A percentile compares a stretch with the other conserved stretches of the same genome.
These are phyloP conservation scores for Corvus cornix DNA, from an alignment of 2,113 vertebrate species.

Conservation along the genomic window DNA sequence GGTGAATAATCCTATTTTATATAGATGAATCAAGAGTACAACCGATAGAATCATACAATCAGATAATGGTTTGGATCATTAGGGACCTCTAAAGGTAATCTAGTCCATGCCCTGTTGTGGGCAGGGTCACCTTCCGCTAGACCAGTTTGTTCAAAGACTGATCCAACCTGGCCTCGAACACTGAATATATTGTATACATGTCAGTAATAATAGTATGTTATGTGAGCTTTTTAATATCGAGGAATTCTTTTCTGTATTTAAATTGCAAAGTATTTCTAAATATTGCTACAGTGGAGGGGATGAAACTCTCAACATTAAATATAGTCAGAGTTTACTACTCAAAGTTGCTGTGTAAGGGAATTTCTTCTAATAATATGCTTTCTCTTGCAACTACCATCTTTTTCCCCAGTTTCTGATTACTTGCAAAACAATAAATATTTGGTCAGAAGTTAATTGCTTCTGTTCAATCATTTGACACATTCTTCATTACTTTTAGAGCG, in stretches of 20 bases:
- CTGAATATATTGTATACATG: neutral
- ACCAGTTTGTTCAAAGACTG: neutral
- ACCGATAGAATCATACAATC: neutral
- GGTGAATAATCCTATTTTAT: neutral
- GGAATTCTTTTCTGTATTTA: neutral
- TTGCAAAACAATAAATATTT: conserved; percentile 69
- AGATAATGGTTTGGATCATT: neutral
- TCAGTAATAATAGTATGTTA: neutral
- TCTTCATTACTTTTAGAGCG: conserved; percentile 71
- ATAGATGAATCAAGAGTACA: neutral
- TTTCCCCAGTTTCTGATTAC: conserved; percentile 68
- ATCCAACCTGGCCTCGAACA: neutral
- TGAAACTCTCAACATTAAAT: neutral
- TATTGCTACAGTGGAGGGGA: neutral
- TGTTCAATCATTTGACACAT: conserved; percentile 69
- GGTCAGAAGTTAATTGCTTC: conserved; percentile 68
- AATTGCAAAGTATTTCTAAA: neutral
- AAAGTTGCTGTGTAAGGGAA: neutral
- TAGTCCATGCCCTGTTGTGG: neutral
- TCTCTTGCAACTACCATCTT: conserved; percentile 32
- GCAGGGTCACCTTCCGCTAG: neutral
- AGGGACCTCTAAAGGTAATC: neutral
- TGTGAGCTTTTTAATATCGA: neutral
- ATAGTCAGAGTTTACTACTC: neutral
- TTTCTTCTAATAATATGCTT: conserved; percentile 26